Percentiles rank a stretch among this genome's conserved stretches.
phyloP scores from a whole-genome alignment of 2,888 invertebrate species.

The Nineta flava region DNA sequence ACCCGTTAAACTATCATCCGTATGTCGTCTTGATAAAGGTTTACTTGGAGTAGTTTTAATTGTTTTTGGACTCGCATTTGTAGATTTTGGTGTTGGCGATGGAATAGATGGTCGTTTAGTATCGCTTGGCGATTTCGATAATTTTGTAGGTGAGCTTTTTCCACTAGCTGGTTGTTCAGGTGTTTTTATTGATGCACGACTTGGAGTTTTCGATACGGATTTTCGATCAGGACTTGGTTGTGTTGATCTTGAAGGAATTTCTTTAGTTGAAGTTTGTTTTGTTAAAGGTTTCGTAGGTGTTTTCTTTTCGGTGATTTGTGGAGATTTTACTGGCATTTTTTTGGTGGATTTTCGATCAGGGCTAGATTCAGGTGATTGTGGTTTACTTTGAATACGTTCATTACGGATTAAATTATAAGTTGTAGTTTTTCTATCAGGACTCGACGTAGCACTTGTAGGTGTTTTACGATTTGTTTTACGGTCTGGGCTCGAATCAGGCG shows the following conservation, averaged over 20 bases:
- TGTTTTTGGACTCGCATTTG: background rate
- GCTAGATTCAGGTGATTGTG: conserved; percentile 9
- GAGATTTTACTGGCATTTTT: conserved; percentile 9
- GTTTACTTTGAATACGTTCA: conserved; percentile 4
- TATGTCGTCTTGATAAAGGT: conserved; percentile 4
- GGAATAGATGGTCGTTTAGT: conserved; percentile 6
- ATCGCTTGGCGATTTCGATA: background rate
- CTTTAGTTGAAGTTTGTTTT: conserved; percentile 8
- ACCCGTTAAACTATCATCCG: conserved; percentile 2
- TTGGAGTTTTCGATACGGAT: conserved; percentile 16
- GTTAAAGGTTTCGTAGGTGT: conserved; percentile 4
- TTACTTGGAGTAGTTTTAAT: conserved; percentile 2
- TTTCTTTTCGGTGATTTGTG: conserved; percentile 9
- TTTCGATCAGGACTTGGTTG: conserved; percentile 23
- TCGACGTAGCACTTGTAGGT: conserved; percentile 4
- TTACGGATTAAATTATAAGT: conserved; percentile 7
- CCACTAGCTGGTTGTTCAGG: conserved; percentile 7
- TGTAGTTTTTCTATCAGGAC: conserved; percentile 9
- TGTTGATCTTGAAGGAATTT: conserved; percentile 18
- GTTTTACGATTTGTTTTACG: conserved; percentile 1
- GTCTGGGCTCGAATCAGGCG: conserved; percentile 4
- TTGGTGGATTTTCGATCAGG: conserved; percentile 7
- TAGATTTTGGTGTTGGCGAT: conserved; percentile 9
- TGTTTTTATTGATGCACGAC: conserved; percentile 10
- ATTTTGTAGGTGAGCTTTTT: background rate